A percentile compares a stretch with the other conserved stretches of the same genome.
These are phyloP conservation scores for Antrozous pallidus DNA, from an alignment of 2,797 vertebrate species.

Conservation along the genomic window DNA sequence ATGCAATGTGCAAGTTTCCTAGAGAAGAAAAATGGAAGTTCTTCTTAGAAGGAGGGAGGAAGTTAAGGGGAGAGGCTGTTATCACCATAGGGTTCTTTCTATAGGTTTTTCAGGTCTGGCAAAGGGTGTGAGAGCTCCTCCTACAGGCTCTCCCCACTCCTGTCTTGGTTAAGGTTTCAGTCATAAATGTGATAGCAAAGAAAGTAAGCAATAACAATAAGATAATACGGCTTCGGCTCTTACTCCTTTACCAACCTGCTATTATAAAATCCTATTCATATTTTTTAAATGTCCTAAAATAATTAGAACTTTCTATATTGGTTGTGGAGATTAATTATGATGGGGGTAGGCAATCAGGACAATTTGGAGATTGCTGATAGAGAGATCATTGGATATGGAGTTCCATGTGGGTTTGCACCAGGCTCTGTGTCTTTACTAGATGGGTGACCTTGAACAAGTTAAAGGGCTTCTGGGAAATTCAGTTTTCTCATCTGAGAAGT, in stretches of 20 bases:
- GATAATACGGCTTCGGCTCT: not conserved
- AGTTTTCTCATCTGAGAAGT: not conserved
- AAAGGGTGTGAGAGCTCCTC: not conserved
- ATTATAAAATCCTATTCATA: not conserved
- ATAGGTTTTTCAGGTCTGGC: not conserved
- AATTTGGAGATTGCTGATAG: not conserved
- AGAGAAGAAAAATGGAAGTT: not conserved
- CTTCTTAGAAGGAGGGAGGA: not conserved
- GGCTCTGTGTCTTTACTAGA: not conserved
- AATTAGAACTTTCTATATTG: not conserved
- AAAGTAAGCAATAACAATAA: not conserved
- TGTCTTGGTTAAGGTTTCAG: not conserved
- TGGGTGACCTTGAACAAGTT: not conserved
- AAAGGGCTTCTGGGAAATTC: not conserved
- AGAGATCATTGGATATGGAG: not conserved
- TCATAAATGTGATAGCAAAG: not conserved
- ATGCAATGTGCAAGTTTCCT: not conserved
- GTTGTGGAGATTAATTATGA: not conserved
- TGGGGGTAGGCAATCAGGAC: not conserved
- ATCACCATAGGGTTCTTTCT: not conserved
- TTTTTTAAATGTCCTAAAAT: not conserved
- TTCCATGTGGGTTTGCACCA: not conserved
- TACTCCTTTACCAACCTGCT: not conserved
- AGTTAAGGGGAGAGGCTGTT: not conserved
- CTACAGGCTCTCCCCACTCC: not conserved